phyloP scores from a whole-genome alignment of 2,113 vertebrate species.

The Cyphomyrus discorhynchus region DNA sequence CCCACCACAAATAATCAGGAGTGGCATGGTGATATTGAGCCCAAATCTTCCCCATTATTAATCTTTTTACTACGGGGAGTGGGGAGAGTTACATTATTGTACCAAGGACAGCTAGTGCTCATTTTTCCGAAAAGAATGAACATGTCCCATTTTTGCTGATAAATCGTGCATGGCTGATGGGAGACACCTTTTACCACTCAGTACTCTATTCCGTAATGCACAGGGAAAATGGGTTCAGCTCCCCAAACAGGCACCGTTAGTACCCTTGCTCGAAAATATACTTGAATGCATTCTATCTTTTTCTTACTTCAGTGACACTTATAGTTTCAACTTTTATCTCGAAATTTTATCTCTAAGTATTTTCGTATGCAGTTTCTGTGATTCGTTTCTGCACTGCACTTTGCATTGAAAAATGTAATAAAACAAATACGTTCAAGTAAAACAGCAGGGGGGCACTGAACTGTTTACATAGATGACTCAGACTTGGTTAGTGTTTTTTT shows the following conservation, averaged over 20 bases:
- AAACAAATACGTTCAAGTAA: background rate
- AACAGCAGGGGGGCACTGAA: background rate
- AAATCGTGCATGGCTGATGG: background rate
- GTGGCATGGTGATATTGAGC: background rate
- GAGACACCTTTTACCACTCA: background rate
- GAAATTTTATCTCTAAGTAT: no score
- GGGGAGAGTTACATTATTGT: background rate
- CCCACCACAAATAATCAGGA: slow-evolving; percentile 13
- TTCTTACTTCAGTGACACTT: background rate
- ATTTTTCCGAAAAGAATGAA: background rate
- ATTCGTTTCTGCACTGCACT: background rate
- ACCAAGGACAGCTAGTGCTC: background rate
- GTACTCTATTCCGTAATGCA: background rate
- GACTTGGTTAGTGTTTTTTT: background rate
- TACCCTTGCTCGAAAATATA: background rate
- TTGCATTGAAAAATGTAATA: background rate
- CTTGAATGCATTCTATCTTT: background rate
- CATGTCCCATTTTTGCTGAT: background rate
- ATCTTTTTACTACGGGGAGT: background rate
- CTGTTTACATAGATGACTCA: background rate
- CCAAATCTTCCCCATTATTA: background rate
- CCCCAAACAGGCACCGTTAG: background rate
- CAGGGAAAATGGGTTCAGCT: background rate
- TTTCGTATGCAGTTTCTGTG: background rate
- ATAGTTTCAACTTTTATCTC: background rate